Evolutionary conservation across 2,113 vertebrate genomes (phyloP).

Genomic region (Eubucco bourcierii): DNA sequence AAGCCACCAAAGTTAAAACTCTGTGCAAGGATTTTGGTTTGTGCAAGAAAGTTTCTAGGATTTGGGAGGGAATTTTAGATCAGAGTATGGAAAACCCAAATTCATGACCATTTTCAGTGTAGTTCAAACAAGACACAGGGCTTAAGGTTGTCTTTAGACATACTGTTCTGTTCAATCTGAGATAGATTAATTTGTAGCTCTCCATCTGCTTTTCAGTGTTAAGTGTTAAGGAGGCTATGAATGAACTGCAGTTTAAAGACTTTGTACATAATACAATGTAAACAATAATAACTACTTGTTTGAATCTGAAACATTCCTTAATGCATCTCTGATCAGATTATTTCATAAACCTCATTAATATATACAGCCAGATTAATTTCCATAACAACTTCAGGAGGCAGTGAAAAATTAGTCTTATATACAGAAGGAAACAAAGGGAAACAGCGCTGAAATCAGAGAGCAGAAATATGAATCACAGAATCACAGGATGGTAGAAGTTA

Average conservation of each 20-base stretch:
- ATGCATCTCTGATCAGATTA: background rate
- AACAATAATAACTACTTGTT: background rate
- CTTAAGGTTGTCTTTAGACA: background rate
- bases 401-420: background rate
- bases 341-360: background rate
- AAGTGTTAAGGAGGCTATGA: background rate
- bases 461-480: background rate
- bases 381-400: background rate
- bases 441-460: background rate
- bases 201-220: background rate
- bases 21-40: background rate
- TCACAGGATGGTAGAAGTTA: too few species aligned
- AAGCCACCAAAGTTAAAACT: background rate
- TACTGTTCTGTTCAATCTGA: background rate
- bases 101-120: background rate
- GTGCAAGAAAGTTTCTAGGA: background rate
- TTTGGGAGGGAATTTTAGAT: background rate
- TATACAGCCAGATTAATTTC: constrained; percentile 3
- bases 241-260: background rate
- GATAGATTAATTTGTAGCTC: background rate
- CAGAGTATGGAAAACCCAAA: background rate
- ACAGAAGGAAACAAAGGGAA: background rate
- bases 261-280: background rate
- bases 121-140: background rate
- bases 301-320: background rate